phyloP scores from a whole-genome alignment of 1,140 invertebrate genomes.

The Zaprionus nigranus region DNA sequence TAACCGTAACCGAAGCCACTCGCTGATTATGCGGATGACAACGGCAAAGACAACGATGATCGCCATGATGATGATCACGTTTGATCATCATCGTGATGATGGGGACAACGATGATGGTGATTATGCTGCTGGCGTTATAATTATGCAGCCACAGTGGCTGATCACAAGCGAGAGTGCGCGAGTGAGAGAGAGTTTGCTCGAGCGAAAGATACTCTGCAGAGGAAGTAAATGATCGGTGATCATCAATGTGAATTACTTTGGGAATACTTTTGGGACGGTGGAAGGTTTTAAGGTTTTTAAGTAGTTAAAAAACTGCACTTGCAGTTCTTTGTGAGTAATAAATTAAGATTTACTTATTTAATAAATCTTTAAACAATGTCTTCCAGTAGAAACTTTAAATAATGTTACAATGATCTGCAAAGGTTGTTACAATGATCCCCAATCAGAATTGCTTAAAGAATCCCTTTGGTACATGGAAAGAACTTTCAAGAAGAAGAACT shows the following conservation, averaged over 20 bases:
- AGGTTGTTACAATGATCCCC: neutral
- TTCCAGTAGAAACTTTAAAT: too few species aligned
- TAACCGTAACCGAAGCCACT: conserved; percentile 55
- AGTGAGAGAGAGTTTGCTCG: neutral
- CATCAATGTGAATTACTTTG: too few species aligned
- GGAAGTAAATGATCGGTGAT: neutral
- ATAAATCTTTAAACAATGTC: too few species aligned
- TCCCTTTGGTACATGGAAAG: too few species aligned
- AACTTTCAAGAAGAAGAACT: too few species aligned
- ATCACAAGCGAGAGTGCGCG: conserved; percentile 22
- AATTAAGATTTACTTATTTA: too few species aligned
- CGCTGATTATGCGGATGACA: conserved; percentile 67
- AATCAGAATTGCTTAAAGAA: too few species aligned
- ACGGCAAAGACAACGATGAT: conserved; percentile 35
- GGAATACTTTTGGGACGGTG: too few species aligned
- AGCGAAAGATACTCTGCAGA: conserved; percentile 3
- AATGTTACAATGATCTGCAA: too few species aligned
- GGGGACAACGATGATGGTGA: conserved; percentile 42
- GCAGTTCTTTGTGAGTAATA: too few species aligned
- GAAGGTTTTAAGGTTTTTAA: too few species aligned
- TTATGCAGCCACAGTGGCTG: conserved; percentile 54
- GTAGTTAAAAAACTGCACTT: too few species aligned
- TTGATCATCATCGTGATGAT: conserved; percentile 51
- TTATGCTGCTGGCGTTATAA: conserved; percentile 49
- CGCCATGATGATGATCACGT: conserved; percentile 54